Evolutionary conservation across 2,797 vertebrate genomes (phyloP), one percentile per base, ranked within the genome.

Genomic region (Oreonectes daqikongensis): DNA sequence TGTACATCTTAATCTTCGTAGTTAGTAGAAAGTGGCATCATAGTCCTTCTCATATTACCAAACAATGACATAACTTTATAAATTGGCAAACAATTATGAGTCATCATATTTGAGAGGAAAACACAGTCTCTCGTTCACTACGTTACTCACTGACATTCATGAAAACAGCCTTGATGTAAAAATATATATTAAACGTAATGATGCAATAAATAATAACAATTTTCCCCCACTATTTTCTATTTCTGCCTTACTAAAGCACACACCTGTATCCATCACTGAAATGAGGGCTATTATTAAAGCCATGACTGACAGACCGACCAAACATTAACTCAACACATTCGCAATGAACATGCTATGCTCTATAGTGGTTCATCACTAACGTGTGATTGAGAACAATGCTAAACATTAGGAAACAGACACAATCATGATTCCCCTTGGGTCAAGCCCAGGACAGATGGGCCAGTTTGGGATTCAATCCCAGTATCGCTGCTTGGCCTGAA

Each of bases 401-500:
- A 59, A 75, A 11, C 52, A 68, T 48, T 55, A 79, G 79, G 61
- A 83, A 40, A 22, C 28, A 42, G 74, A 22, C 28, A 53, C 71
- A 59, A 69, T 75, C 80, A n/a, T 52, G 67, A 38, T 28, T 77
- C 60, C 71, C 66, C 68, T 70, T 55, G 44, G 81, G 59, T 65
- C 72, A 59, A 69, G 68, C 40, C 32, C 30, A 4, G 48, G 53
- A 72, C 53, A 82, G 78, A 80, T 79, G 78, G 79, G 46, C 46
- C 64, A 24, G 61, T 79, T 50, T 72, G 48, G 69, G 32, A 20
- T 76, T 55, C 79, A 78, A 82, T 63, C 52, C 30, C 32, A 61
- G 38, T 14, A 24, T 48, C 69, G 30, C 38, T 78, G 81, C 17
- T 50, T 74, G 81, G 55, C 79, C 82, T 79, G 50, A 71, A 84